These are phyloP conservation scores for Fratercula arctica DNA, from an alignment of 2,797 vertebrate genomes.

Conservation along the genomic window DNA sequence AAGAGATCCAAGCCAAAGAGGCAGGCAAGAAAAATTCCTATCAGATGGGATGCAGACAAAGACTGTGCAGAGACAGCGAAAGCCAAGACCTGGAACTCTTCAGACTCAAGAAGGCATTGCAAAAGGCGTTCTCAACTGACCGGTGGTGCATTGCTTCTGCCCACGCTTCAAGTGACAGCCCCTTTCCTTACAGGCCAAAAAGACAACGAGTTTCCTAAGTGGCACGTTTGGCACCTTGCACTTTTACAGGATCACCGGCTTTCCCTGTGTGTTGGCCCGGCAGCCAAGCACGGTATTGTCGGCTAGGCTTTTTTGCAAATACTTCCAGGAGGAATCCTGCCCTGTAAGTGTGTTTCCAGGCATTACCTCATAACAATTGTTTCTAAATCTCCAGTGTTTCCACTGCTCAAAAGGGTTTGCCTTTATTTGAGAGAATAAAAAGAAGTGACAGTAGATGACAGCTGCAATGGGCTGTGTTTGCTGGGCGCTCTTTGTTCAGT, in stretches of 20 bases:
- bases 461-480: constrained; percentile 59
- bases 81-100: neutral
- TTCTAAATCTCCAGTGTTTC: constrained; percentile 52
- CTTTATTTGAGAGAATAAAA: constrained; percentile 64
- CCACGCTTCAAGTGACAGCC: neutral
- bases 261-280: neutral
- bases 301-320: neutral
- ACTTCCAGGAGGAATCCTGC: constrained; percentile 23
- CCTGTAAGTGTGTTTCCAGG: constrained; percentile 26
- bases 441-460: constrained; percentile 64
- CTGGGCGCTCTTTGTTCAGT: neutral
- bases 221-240: neutral
- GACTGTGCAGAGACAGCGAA: neutral
- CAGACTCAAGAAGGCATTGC: neutral
- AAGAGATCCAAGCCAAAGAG: constrained; percentile 22
- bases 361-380: constrained; percentile 66
- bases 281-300: neutral
- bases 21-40: neutral
- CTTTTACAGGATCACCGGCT: neutral
- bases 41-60: constrained; percentile 24
- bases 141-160: neutral
- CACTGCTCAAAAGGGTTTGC: constrained; percentile 50
- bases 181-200: neutral
- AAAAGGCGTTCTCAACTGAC: neutral
- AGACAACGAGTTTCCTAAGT: neutral